Conservation (phyloP, 2,888 invertebrate species). For the Leptopilina myrica region DNA sequence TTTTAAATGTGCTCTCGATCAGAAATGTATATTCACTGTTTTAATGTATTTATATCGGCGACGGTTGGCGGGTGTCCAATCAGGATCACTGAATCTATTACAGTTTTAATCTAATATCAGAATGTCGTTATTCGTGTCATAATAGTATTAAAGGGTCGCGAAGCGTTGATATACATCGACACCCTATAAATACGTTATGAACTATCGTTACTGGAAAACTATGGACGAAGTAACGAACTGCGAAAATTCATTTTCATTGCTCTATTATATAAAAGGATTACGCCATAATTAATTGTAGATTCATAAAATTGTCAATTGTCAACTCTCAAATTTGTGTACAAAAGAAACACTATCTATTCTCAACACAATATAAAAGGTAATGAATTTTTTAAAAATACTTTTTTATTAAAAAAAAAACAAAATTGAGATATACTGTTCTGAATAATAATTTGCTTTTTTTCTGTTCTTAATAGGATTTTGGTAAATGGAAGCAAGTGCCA, state of each 20-base stretch:
- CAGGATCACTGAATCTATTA: conserved; percentile 21
- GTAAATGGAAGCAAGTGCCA: background rate
- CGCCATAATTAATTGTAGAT: conserved; percentile 17
- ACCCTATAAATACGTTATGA: conserved; percentile 26
- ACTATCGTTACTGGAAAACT: background rate
- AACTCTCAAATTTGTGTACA: no score
- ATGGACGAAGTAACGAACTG: conserved; percentile 12
- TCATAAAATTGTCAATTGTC: background rate
- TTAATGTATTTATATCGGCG: conserved; percentile 14
- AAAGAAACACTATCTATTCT: no score
- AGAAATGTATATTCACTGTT: background rate
- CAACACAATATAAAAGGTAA: no score
- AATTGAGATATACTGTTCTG: no score
- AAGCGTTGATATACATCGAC: conserved; percentile 18
- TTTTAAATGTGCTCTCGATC: no score
- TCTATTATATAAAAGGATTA: background rate
- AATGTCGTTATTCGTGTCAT: conserved; percentile 19
- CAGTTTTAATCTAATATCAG: conserved; percentile 16
- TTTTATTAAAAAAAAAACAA: background rate
- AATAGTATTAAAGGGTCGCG: background rate
- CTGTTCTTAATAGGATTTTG: background rate
- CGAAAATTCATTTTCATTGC: conserved; percentile 24
- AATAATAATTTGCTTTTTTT: background rate
- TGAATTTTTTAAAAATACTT: no score
- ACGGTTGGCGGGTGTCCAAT: background rate